Conservation (phyloP, 2,113 vertebrate genomes). For the human (Homo sapiens) region DNA sequence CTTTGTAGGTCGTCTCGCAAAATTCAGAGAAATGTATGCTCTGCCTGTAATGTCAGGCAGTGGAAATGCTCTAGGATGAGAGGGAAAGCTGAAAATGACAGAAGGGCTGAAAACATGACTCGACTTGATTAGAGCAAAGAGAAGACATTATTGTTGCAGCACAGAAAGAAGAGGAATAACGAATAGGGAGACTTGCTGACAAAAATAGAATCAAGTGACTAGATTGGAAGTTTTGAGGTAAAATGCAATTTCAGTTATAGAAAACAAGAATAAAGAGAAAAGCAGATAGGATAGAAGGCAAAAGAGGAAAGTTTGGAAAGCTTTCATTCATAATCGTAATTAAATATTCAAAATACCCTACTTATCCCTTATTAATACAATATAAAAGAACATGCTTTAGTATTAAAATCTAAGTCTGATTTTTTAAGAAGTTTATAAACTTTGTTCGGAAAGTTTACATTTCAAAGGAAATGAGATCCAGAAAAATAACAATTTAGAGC, state of each 20-base stretch:
- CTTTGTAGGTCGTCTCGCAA: background rate
- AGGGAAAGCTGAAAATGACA: background rate
- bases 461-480: background rate
- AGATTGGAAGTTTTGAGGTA: background rate
- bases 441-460: background rate
- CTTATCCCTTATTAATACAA: background rate
- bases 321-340: background rate
- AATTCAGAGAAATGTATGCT: background rate
- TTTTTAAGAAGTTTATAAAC: background rate
- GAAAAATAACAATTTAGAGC: background rate
- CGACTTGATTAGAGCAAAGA: background rate
- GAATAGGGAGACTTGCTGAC: background rate
- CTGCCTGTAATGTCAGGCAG: background rate
- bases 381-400: background rate
- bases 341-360: conserved; percentile 1
- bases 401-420: background rate
- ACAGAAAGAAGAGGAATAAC: conserved; percentile 26
- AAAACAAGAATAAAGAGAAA: background rate
- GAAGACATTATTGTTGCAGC: background rate
- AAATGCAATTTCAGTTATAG: background rate
- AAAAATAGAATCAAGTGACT: background rate
- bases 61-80: background rate
- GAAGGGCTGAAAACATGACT: background rate
- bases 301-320: background rate
- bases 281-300: background rate